Percentiles rank a stretch among this genome's conserved stretches.
Evolutionary conservation across 2,888 invertebrate genomes (phyloP).

Genomic region (Andrena hattorfiana): DNA sequence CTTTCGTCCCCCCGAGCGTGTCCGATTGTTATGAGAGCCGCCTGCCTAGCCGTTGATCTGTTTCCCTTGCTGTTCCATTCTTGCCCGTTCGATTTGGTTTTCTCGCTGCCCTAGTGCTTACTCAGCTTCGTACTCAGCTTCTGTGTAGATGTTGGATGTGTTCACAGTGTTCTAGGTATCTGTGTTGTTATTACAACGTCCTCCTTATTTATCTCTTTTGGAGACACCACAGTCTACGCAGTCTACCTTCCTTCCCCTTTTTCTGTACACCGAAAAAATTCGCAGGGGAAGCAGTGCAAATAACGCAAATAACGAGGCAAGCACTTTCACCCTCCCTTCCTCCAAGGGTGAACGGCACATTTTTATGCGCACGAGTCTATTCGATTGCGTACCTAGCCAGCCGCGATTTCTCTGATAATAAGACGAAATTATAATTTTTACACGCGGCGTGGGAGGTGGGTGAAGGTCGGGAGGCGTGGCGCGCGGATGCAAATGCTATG

Average conservation of each 20-base stretch:
- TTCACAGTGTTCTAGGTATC: background rate
- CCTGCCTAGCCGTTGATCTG: background rate
- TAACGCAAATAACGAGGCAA: background rate
- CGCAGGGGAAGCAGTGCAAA: background rate
- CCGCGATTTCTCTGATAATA: slow-evolving; percentile 16
- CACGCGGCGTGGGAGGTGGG: slow-evolving; percentile 25
- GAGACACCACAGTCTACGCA: no score
- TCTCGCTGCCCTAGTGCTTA: background rate
- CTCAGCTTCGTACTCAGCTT: background rate
- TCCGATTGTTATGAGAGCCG: slow-evolving; percentile 13
- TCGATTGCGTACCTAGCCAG: background rate
- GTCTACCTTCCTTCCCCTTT: no score
- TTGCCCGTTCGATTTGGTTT: background rate
- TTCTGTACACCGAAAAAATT: no score
- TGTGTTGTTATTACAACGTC: background rate
- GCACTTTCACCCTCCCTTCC: background rate
- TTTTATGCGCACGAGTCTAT: background rate
- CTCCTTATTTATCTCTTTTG: no score
- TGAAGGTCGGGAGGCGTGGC: slow-evolving; percentile 45
- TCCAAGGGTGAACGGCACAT: background rate
- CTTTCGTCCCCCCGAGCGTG: background rate
- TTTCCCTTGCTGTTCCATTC: background rate
- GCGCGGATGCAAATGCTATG: slow-evolving; percentile 64
- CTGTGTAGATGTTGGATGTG: background rate
- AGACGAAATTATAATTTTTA: slow-evolving; percentile 24